Evolutionary conservation across 2,113 vertebrate genomes (phyloP), one percentile per base, ranked within the genome.

Genomic region (Bos javanicus): DNA sequence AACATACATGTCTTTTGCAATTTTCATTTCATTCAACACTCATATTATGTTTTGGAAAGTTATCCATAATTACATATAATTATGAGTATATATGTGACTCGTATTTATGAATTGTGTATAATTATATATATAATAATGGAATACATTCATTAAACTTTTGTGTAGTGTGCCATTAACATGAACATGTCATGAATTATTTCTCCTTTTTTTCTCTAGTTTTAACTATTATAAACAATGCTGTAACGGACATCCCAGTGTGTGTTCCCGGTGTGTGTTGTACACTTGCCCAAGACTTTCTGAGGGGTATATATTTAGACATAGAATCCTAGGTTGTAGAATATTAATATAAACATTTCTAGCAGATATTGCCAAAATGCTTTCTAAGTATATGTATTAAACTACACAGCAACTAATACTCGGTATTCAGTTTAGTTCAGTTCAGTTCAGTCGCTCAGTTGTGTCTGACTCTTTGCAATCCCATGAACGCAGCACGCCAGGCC

Each of bases 11-110:
- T 84, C 11, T 78, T 96, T 96, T 64, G 12, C n/a, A 62, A 87
- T 56, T 91, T 84, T 92, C 43, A 78, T 64, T 91, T 94, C 76
- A 92, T 23, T 97, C 48, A 86, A 26, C 71, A 90, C 80, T 67
- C 56, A 56, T 59, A 60, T n/a, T 30, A 50, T 67, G 26, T 82
- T 90, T 87, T 30, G 15, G 26, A 96, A 95, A 87, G 64, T 56
- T 59, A 96, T 48, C 46, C 36, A 25, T 71, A 85, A 54, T 86
- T 88, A 78, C 36, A 62, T 36, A 52, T 81, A 88, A 28, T 26
- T 54, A 82, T 82, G 30, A n/a, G 28, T 33, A n/a, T 82, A 82
- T 54, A 54, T 82, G 3, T 82, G 80, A 82, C 19, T 82, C 6
- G 1, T 54, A n/a, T 54, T n/a, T 82, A 54, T 54, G 30, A 82